These are phyloP conservation scores for Argentina silus DNA, from an alignment of 2,797 vertebrate genomes.

Conservation along the genomic window DNA sequence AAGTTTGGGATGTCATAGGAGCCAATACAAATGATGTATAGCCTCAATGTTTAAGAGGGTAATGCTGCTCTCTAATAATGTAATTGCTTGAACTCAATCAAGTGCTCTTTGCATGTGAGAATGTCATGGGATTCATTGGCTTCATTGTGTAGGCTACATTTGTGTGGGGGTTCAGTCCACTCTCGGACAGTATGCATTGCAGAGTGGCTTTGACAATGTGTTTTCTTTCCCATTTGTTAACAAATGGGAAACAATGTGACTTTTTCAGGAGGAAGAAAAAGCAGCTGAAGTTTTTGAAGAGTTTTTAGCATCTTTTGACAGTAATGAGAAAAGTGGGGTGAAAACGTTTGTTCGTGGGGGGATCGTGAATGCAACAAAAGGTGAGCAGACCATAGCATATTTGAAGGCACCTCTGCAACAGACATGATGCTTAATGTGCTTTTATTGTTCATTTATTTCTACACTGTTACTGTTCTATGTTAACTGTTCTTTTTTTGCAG, in stretches of 20 bases:
- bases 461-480: too few relatives aligned
- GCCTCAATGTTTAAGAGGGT: too few relatives aligned
- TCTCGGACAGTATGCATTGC: too few relatives aligned
- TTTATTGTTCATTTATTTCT: background rate
- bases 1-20: too few relatives aligned
- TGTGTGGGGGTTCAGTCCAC: too few relatives aligned
- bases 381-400: slow-evolving; percentile 47
- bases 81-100: too few relatives aligned
- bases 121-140: too few relatives aligned
- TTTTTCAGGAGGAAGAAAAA: slow-evolving; percentile 81
- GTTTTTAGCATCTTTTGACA: slow-evolving; percentile 82
- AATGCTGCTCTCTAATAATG: too few relatives aligned
- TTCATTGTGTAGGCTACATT: too few relatives aligned
- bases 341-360: slow-evolving; percentile 85
- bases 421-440: background rate
- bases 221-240: background rate
- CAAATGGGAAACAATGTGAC: background rate
- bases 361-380: slow-evolving; percentile 83
- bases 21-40: too few relatives aligned
- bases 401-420: background rate
- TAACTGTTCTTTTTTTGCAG: slow-evolving; percentile 53
- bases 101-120: too few relatives aligned
- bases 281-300: slow-evolving; percentile 86
- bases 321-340: slow-evolving; percentile 71
- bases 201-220: too few relatives aligned